A percentile compares a stretch with the other conserved stretches of the same genome.
Conservation (phyloP, 2,888 invertebrate genomes). For the Limenitis camilla region DNA sequence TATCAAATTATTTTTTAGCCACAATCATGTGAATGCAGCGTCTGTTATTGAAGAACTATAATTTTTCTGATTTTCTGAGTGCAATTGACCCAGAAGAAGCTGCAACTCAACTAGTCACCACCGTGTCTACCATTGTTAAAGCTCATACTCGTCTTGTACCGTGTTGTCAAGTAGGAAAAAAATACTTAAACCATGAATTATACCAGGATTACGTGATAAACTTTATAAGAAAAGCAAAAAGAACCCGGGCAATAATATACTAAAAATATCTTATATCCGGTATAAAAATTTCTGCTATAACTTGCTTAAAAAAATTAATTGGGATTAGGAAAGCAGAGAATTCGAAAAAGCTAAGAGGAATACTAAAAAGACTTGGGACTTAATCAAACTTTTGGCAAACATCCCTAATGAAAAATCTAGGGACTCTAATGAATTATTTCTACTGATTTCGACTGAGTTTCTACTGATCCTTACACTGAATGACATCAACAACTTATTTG, state of each 20-base stretch:
- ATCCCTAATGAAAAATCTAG: not conserved
- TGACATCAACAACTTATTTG: too few species aligned
- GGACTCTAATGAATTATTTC: too few species aligned
- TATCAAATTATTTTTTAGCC: too few species aligned
- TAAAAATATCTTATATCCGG: not conserved
- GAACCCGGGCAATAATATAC: not conserved
- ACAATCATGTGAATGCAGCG: not conserved
- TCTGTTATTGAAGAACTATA: not conserved
- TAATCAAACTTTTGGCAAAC: not conserved
- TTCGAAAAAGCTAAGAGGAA: not conserved
- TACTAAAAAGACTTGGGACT: too few species aligned
- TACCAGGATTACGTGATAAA: not conserved
- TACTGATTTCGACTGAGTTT: too few species aligned
- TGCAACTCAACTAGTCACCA: too few species aligned
- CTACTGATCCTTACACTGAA: too few species aligned
- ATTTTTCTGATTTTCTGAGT: too few species aligned
- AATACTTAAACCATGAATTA: too few species aligned
- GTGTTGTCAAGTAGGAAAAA: not conserved
- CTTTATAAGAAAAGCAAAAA: not conserved
- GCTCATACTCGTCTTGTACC: not conserved
- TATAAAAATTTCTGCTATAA: not conserved
- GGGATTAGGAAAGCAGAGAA: not conserved
- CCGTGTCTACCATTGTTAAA: not conserved
- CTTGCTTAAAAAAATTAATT: too few species aligned
- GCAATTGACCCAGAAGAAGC: too few species aligned